Evolutionary conservation across 2,888 invertebrate species (phyloP), one percentile per base, ranked within the genome.

Genomic region (Sclerodermus sp.): DNA sequence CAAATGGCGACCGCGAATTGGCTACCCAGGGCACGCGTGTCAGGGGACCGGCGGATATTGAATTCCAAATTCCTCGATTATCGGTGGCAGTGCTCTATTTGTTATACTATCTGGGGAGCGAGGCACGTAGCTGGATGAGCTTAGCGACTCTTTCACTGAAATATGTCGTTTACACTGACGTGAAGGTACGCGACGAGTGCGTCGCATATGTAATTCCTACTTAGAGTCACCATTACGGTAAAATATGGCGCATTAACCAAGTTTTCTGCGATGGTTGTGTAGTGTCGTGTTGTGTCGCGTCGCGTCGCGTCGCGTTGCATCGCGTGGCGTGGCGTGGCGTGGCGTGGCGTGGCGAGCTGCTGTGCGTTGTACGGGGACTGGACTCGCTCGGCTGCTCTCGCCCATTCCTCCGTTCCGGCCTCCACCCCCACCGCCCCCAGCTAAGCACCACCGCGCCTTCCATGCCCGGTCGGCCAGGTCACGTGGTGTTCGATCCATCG

Each of bases 161-260:
- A 71, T 73, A 73, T 73, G 68, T 69, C 71, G 67, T 73, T 72
- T 70, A 68, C 67, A 63, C 59, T 71, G 71, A 72, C 75, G 75
- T 76, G 74, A 70, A 67, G 72, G 74, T 74, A 74, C 70, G 70
- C 71, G 67, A 60, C 60, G 63, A 67, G 67, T 69, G 73, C 66
- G 64, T 68, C 64, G 76, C 73, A 75, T 76, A 66, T 74, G 66
- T 76, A 76, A 76, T 76, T 67, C 66, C 67, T 71, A 64, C 69
- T 74, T 67, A 66, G 62, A 67, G 64, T 68, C 67, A 62, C 65
- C 64, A 70, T 71, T 72, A 71, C 66, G 51, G 61, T 70, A 69
- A 72, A 64, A 69, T 71, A 70, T 67, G 60, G 58, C 60, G 63
- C 71, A 68, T 71, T 68, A 64, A 66, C 65, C 57, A 62, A 65